Base-by-base conservation (phyloP, 2,113 vertebrate species). In the Pteruthius melanotis region DNA sequence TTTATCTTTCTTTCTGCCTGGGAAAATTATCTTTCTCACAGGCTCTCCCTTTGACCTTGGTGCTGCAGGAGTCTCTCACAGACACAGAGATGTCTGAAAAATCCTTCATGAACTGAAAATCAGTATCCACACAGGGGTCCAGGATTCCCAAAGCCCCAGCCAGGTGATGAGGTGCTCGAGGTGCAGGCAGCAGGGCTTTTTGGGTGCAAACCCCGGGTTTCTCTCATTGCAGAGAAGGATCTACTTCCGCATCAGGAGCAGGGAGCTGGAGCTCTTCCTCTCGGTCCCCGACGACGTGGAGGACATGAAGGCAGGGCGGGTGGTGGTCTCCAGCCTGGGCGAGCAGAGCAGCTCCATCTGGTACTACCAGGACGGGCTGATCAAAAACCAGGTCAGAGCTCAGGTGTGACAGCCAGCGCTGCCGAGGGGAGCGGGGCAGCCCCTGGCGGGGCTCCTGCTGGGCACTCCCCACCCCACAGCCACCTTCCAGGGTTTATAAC, bases 351-450 rank as follows among this genome's bases (percentile, higher is more conserved):
- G 97, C 78, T 98, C 98, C 30, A 3, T 99, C 93, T 99, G 99
- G 99, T 99, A 98, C 98, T 99, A 99, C 33, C 98, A 99, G 93
- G 98, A 99, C 0, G 99, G 99, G 28, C 96, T 99, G 52, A 97
- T 99, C 52, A 99, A 99, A 95, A 99, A 98, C 97, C 99, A 99
- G 98, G 99, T 98, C 44, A 97, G 94, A 66, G 39, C 50, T 78
- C 15, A 15, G 0, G 0, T 97, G 95, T 4, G 27, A 57, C 59
- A 24, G 65, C 31, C 75, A 69, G 80, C 0, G 0, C 70, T 0
- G 0, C 1, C 1, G 1, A 71, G 31, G 74, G 45, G 53, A 47
- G 4, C 0, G 0, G 7, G 45, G 19, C 35, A 76, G 15, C 37
- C 30, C 31, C 31, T 6, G 13, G 60, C 54, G 69, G 52, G 56